Percentiles rank a stretch among this genome's conserved stretches.
Evolutionary conservation across 2,113 vertebrate genomes (phyloP).

Genomic region (Sinosuthora webbiana): DNA sequence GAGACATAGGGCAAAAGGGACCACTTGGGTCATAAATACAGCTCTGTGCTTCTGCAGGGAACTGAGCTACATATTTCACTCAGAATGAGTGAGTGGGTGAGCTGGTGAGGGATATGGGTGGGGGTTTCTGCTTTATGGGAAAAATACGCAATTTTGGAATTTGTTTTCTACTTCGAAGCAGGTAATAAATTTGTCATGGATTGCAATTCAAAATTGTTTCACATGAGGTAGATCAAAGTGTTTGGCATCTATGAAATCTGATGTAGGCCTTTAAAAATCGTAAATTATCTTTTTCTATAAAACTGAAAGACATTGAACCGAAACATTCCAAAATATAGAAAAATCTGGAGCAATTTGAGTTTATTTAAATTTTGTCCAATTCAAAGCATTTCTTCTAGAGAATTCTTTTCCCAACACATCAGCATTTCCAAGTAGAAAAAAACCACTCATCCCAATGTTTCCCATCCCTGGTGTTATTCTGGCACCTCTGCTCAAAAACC

Average conservation of each 20-base stretch:
- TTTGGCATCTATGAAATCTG: not conserved
- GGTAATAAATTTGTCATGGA: not conserved
- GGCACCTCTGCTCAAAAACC: not conserved
- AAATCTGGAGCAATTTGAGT: not conserved
- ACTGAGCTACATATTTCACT: not conserved
- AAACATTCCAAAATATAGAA: not conserved
- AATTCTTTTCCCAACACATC: not conserved
- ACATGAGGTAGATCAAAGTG: not conserved
- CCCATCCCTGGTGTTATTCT: not conserved
- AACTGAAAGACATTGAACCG: not conserved
- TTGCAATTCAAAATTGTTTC: not conserved
- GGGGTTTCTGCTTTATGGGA: not conserved
- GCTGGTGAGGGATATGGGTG: not conserved
- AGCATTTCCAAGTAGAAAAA: not conserved
- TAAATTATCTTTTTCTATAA: not conserved
- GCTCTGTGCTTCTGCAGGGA: not conserved
- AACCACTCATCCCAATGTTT: rapidly evolving
- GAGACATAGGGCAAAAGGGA: not conserved
- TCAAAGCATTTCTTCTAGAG: not conserved
- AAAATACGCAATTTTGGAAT: not conserved
- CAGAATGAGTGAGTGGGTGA: not conserved
- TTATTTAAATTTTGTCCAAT: not conserved
- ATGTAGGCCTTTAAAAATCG: not conserved
- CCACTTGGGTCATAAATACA: not conserved
- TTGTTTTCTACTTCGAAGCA: not conserved